These are phyloP conservation scores for Polyploca ridens DNA, from an alignment of 2,888 invertebrate genomes.

Conservation along the genomic window DNA sequence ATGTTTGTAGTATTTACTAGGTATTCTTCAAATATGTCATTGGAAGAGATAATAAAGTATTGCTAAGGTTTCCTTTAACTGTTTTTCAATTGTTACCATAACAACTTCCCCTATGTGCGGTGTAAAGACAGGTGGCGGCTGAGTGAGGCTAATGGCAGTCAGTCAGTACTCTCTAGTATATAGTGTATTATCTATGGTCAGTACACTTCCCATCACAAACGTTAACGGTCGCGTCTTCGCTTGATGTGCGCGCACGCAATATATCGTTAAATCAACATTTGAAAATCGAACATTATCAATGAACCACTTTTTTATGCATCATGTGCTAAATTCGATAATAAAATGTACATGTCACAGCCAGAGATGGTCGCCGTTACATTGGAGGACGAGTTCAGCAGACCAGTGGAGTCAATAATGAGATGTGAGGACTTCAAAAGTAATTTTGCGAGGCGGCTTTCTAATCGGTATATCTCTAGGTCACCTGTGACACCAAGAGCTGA, in stretches of 20 bases:
- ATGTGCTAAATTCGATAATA: conserved; percentile 45
- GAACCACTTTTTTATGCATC: conserved; percentile 46
- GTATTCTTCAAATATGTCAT: background rate
- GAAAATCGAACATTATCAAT: conserved; percentile 40
- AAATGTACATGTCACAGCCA: conserved; percentile 60
- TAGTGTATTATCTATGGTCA: too few species aligned
- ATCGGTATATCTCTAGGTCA: conserved; percentile 67
- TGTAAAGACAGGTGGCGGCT: conserved; percentile 27
- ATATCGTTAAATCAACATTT: conserved; percentile 40
- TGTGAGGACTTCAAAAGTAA: conserved; percentile 81
- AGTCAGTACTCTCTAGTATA: conserved; percentile 33
- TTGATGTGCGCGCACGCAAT: conserved; percentile 34
- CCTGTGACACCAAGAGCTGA: conserved; percentile 54
- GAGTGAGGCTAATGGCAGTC: conserved; percentile 11
- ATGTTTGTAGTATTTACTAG: too few species aligned
- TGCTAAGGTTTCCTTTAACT: background rate
- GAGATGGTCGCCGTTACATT: conserved; percentile 42
- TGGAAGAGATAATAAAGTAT: background rate
- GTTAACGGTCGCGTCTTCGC: conserved; percentile 39
- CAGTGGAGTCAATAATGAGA: conserved; percentile 79
- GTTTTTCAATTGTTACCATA: conserved; percentile 2
- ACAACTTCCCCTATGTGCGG: background rate
- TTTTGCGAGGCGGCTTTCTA: conserved; percentile 77
- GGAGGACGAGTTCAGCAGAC: conserved; percentile 68
- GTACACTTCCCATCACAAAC: conserved; percentile 36